A percentile compares a stretch with the other conserved stretches of the same genome.
These are phyloP conservation scores for Cepaea hortensis DNA, from an alignment of 2,888 invertebrate genomes.

Conservation along the genomic window DNA sequence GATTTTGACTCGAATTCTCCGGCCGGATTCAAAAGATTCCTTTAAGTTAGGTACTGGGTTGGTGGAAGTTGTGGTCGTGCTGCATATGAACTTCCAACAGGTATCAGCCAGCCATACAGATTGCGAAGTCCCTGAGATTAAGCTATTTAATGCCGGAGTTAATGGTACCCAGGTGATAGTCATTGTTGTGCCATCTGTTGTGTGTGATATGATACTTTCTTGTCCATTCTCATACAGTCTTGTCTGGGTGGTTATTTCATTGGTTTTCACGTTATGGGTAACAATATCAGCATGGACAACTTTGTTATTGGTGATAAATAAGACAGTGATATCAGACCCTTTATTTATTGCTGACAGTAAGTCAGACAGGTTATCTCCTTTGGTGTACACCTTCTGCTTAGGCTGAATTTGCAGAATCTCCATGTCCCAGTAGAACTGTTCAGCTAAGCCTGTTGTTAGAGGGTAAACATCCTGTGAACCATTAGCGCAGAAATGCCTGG, in stretches of 20 bases:
- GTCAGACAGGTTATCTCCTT: too few species aligned
- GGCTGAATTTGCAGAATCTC: too few species aligned
- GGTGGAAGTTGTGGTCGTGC: background rate
- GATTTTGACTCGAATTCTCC: constrained; percentile 9
- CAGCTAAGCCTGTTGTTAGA: too few species aligned
- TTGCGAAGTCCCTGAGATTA: too few species aligned
- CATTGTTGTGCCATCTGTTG: background rate
- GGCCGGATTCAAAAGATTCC: background rate
- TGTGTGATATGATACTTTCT: background rate
- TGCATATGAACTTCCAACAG: background rate
- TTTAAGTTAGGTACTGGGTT: background rate
- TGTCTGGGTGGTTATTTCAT: background rate
- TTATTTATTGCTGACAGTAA: background rate
- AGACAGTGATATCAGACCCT: background rate
- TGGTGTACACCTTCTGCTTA: background rate
- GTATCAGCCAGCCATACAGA: background rate
- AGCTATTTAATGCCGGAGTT: background rate
- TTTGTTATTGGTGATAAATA: background rate
- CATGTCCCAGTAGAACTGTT: background rate
- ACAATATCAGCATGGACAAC: background rate
- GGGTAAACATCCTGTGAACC: background rate
- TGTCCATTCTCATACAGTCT: background rate
- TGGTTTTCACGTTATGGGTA: background rate
- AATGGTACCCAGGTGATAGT: background rate
- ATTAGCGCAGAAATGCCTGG: background rate